phyloP scores from a whole-genome alignment of 2,797 vertebrate genomes.

The Eidolon dupreanum region DNA sequence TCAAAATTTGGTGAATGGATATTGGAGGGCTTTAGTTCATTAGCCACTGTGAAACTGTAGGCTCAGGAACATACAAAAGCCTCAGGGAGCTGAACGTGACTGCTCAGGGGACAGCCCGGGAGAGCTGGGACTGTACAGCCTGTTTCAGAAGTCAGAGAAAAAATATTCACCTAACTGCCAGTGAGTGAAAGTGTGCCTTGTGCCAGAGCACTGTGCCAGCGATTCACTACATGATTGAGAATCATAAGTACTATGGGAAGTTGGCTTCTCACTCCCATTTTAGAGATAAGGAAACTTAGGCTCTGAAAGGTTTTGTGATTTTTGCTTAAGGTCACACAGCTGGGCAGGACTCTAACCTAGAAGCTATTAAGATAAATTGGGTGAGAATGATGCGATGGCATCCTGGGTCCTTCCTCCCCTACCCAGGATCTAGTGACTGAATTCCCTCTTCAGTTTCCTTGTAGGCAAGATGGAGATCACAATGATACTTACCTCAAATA shows the following conservation, averaged over 20 bases:
- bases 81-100: not conserved
- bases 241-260: not conserved
- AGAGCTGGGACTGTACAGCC: not conserved
- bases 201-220: not conserved
- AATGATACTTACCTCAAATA: not conserved
- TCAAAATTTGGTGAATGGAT: not conserved
- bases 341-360: not conserved
- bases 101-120: not conserved
- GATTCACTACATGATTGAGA: not conserved
- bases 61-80: conserved; percentile 26
- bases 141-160: not conserved
- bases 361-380: not conserved
- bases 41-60: not conserved
- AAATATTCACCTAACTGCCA: not conserved
- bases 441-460: not conserved
- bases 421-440: not conserved
- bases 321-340: not conserved
- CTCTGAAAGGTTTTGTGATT: not conserved
- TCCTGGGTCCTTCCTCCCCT: not conserved
- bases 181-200: not conserved
- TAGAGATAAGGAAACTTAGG: not conserved
- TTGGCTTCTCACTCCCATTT: not conserved
- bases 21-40: not conserved
- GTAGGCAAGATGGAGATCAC: not conserved
- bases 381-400: not conserved